These are phyloP conservation scores for Philereme vetulata DNA, from an alignment of 2,888 invertebrate species.

Conservation along the genomic window DNA sequence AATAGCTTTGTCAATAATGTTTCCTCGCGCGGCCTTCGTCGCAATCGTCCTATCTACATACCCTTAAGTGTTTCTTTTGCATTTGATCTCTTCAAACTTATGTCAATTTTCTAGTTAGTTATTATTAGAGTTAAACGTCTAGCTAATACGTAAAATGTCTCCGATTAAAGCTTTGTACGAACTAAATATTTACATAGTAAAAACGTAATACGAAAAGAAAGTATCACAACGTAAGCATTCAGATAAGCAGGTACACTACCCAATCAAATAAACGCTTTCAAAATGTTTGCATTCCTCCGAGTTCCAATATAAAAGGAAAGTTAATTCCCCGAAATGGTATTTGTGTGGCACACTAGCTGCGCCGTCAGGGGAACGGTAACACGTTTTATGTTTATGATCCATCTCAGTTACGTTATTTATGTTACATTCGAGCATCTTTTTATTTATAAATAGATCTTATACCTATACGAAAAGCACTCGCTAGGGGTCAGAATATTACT, in stretches of 20 bases:
- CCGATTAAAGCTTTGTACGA: too few species aligned
- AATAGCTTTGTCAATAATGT: constrained; percentile 23
- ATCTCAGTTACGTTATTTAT: constrained; percentile 55
- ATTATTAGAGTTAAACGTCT: too few species aligned
- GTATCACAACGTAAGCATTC: constrained; percentile 24
- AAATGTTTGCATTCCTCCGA: constrained; percentile 51
- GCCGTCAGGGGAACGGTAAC: constrained; percentile 52
- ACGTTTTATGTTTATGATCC: constrained; percentile 64
- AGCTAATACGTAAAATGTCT: too few species aligned
- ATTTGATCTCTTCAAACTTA: too few species aligned
- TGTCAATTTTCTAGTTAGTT: too few species aligned
- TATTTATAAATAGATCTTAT: constrained; percentile 46
- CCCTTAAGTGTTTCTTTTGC: too few species aligned
- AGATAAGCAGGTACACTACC: constrained; percentile 38
- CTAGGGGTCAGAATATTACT: constrained; percentile 41
- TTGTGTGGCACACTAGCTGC: constrained; percentile 46
- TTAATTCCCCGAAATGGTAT: constrained; percentile 57
- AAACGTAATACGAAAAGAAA: neutral
- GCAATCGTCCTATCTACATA: too few species aligned
- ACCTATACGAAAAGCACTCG: constrained; percentile 36
- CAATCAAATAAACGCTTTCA: constrained; percentile 52
- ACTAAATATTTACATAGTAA: too few species aligned
- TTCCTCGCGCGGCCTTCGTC: constrained; percentile 9
- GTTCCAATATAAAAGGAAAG: constrained; percentile 56
- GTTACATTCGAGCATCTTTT: constrained; percentile 48